phyloP scores from a whole-genome alignment of 2,797 vertebrate species.

The Enteromius anoplus region DNA sequence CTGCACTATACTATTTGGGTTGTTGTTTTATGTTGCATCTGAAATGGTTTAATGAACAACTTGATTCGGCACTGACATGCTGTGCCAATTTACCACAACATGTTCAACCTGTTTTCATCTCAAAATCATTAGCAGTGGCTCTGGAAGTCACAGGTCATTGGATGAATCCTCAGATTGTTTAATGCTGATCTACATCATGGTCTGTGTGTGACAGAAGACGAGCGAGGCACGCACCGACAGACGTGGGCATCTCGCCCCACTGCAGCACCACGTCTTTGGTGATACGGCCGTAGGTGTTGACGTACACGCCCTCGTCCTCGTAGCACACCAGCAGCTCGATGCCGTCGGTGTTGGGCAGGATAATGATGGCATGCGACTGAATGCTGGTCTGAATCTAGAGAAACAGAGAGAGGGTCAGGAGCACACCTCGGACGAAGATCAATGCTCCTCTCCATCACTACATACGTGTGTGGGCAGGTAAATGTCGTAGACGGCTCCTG shows the following conservation, averaged over 20 bases:
- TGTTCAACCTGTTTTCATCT: too few species aligned
- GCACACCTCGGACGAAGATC: background rate
- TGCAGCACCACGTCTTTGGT: conserved; percentile 93
- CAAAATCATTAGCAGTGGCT: too few species aligned
- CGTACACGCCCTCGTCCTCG: conserved; percentile 90
- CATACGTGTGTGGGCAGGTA: conserved; percentile 90
- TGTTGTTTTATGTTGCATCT: too few species aligned
- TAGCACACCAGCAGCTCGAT: conserved; percentile 91
- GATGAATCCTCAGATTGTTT: too few species aligned
- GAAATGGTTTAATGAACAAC: too few species aligned
- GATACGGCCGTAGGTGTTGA: conserved; percentile 89
- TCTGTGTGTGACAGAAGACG: too few species aligned
- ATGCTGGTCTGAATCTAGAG: conserved; percentile 87
- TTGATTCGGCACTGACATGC: too few species aligned
- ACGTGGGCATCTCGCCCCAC: conserved; percentile 99
- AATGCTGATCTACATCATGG: too few species aligned
- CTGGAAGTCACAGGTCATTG: too few species aligned
- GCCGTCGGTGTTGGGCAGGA: conserved; percentile 89
- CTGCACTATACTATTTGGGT: too few species aligned
- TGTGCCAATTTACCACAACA: too few species aligned
- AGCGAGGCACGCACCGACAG: conserved; percentile 77
- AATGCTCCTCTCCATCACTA: background rate
- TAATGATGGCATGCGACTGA: conserved; percentile 90
- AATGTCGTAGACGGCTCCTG: conserved; percentile 90
- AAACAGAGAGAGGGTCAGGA: background rate